Evolutionary conservation across 1,140 invertebrate species (phyloP).

Genomic region (Odontomachus brunneus): DNA sequence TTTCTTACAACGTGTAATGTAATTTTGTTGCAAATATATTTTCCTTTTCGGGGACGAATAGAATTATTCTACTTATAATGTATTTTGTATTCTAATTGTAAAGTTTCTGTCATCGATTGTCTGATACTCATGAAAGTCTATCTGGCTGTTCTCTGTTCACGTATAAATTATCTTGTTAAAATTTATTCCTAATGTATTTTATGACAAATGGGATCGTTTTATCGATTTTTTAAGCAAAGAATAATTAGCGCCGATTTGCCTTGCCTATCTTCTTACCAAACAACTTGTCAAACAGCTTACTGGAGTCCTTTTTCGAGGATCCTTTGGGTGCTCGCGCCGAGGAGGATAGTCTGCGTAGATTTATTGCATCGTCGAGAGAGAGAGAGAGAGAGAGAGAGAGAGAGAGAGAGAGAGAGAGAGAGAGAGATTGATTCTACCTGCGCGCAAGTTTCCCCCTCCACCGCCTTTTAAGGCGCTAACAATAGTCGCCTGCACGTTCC

Average conservation of each 20-base stretch:
- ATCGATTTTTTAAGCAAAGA: slow-evolving; percentile 36
- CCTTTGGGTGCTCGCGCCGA: slow-evolving; percentile 31
- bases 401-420: slow-evolving; percentile 5
- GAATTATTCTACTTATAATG: no score
- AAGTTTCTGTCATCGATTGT: no score
- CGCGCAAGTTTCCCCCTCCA: not conserved
- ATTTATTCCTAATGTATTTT: slow-evolving; percentile 1
- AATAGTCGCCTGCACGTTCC: slow-evolving; percentile 28
- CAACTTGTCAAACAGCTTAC: slow-evolving; percentile 61
- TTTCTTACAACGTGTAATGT: no score
- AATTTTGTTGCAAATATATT: no score
- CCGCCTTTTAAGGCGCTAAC: slow-evolving; percentile 49
- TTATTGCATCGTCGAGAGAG: slow-evolving; percentile 47
- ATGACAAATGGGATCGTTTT: slow-evolving; percentile 29
- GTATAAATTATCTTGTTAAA: no score
- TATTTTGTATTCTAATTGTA: no score
- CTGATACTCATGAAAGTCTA: no score
- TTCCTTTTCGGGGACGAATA: no score
- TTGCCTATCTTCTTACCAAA: slow-evolving; percentile 27
- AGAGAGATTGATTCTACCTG: not conserved
- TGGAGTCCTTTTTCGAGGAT: slow-evolving; percentile 49
- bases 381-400: not conserved
- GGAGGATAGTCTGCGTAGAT: slow-evolving; percentile 45
- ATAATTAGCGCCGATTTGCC: slow-evolving; percentile 46
- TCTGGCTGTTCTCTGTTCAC: no score